Conservation (phyloP, 2,797 vertebrate genomes). For the Bovichtus diacanthus region DNA sequence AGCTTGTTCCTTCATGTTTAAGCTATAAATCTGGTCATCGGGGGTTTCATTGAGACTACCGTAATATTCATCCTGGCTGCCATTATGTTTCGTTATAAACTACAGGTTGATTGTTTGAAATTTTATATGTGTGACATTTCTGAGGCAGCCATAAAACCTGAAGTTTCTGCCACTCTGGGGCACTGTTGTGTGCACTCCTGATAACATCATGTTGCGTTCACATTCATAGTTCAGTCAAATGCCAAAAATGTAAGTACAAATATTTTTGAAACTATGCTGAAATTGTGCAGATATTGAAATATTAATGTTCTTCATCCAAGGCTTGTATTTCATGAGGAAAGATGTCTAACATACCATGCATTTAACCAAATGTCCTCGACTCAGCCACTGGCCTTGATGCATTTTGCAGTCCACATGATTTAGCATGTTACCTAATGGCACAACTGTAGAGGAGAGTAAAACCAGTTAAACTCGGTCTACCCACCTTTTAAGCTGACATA, state of each 20-base stretch:
- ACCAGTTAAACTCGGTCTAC: slow-evolving; percentile 23
- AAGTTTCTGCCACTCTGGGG: slow-evolving; percentile 47
- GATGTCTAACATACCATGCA: slow-evolving; percentile 47
- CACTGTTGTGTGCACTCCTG: slow-evolving; percentile 48
- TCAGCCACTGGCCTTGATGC: slow-evolving; percentile 56
- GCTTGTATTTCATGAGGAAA: slow-evolving; percentile 40
- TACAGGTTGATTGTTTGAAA: slow-evolving; percentile 28
- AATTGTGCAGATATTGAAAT: slow-evolving; percentile 25
- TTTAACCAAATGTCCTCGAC: slow-evolving; percentile 55
- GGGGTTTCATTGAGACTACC: slow-evolving; percentile 22
- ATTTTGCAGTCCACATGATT: slow-evolving; percentile 54
- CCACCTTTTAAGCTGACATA: slow-evolving; percentile 54
- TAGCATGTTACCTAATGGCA: slow-evolving; percentile 40
- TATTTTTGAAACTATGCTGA: not conserved
- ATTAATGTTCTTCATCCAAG: slow-evolving; percentile 53
- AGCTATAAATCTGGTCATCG: slow-evolving; percentile 29
- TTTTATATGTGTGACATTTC: slow-evolving; percentile 40
- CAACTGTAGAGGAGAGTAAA: slow-evolving; percentile 48
- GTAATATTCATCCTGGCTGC: not conserved
- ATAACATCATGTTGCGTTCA: not conserved
- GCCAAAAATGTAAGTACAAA: not conserved
- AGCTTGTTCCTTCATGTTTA: slow-evolving; percentile 8
- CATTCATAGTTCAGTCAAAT: not conserved
- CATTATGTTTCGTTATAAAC: slow-evolving; percentile 26
- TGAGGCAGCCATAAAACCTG: slow-evolving; percentile 37